Evolutionary conservation across 2,888 invertebrate species (phyloP), one percentile per base, ranked within the genome.

Genomic region (Ornithoptera priamus): DNA sequence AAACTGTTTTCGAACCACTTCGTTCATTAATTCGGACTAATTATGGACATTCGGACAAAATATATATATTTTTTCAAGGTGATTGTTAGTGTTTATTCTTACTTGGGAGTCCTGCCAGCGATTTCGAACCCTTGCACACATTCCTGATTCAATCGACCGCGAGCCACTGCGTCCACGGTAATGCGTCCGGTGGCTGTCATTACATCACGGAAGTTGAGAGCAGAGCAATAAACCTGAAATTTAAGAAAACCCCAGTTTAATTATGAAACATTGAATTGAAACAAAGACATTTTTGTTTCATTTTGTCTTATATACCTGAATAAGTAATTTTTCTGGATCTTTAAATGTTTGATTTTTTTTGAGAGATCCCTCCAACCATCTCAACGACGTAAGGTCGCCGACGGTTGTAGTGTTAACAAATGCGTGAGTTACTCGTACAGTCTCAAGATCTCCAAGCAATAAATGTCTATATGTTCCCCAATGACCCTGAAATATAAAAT

Each of bases 171-270:
- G 82, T 99, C 98, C 0, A 95, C 94, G 10, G 96, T 95, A 8
- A 99, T 94, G 80, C 97, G 97, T 1, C 98, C 99, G 0, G 97
- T 97, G 0, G 98, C 97, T 0, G 97, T 93, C 99, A 99, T 99
- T 0, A 99, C 93, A 85, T 99, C 99, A 80, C 97, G 95, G 94
- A 99, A 99, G 89, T 99, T 99, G 18, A 99, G 85, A 0, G 98
- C 94, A 0, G 97, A 90, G 81, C 96, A 97, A 78, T 95, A 94
- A 0, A 97, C 94, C 84, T 94, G 81, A 1, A 18, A 15, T 22
- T 53, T 30, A n/a, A 17, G 50, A 53, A 58, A 50, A 59, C 62
- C 36, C 57, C 22, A 42, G 53, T 53, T 39, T 56, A 57, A 61
- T 36, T 18, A 46, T 15, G 0, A 15, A 10, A 46, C 1, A 46